A percentile compares a stretch with the other conserved stretches of the same genome.
phyloP scores from a whole-genome alignment of 92 coral and sea anemone species.

The Chrysogorgia sp. region DNA sequence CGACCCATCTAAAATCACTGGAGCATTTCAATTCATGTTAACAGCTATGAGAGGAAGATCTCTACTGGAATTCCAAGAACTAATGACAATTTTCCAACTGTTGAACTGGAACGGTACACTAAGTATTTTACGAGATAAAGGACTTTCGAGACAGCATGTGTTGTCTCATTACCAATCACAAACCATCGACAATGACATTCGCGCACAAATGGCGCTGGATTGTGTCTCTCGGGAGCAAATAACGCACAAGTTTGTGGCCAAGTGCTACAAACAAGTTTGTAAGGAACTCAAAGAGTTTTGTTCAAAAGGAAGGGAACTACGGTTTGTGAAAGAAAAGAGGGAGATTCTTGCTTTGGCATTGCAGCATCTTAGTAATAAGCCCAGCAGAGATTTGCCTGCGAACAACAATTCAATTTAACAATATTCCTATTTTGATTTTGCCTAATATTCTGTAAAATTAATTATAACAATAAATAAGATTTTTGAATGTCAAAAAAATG shows the following conservation, averaged over 20 bases:
- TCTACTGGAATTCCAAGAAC: constrained; percentile 89
- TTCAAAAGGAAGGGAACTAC: constrained; percentile 79
- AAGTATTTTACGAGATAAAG: constrained; percentile 86
- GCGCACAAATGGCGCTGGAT: constrained; percentile 92
- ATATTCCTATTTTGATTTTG: constrained; percentile 50
- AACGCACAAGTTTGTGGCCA: constrained; percentile 68
- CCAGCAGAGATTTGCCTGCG: constrained; percentile 38
- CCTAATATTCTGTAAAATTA: background rate
- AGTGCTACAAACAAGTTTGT: constrained; percentile 70
- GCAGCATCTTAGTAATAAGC: constrained; percentile 72
- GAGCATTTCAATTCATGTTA: constrained; percentile 88
- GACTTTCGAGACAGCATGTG: constrained; percentile 89
- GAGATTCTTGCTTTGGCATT: constrained; percentile 82
- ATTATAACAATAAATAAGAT: background rate
- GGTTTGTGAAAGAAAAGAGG: constrained; percentile 86
- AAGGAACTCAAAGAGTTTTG: constrained; percentile 80
- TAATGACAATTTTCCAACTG: constrained; percentile 91
- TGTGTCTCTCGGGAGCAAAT: constrained; percentile 98
- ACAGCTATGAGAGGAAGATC: constrained; percentile 85
- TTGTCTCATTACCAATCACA: constrained; percentile 76
- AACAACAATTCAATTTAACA: background rate
- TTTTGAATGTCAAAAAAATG: background rate
- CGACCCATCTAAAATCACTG: constrained; percentile 77
- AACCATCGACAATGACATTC: constrained; percentile 86
- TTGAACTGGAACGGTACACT: constrained; percentile 93